These are phyloP conservation scores for Terrapene triunguis DNA, from an alignment of 2,113 vertebrate species.

Conservation along the genomic window DNA sequence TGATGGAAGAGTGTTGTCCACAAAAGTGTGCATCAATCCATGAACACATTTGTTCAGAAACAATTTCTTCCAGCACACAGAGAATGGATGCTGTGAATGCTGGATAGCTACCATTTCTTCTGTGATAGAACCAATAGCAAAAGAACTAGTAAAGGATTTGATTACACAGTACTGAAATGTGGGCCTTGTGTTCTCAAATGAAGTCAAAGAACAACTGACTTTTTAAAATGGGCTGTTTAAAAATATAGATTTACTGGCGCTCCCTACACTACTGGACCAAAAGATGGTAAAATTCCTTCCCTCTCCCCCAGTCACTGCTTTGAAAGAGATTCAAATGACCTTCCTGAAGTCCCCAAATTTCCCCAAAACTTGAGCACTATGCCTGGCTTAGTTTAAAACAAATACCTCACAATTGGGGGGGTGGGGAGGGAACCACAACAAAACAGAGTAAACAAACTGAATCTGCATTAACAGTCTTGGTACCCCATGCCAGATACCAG, in stretches of 20 bases:
- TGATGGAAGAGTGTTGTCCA: not conserved
- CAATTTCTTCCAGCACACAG: not conserved
- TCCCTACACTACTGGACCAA: not conserved
- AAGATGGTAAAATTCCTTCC: not conserved
- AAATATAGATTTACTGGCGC: not conserved
- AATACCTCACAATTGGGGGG: not conserved
- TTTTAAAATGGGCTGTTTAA: not conserved
- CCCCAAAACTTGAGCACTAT: not conserved
- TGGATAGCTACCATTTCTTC: not conserved
- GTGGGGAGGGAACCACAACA: not conserved
- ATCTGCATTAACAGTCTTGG: not conserved
- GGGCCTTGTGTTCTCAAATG: not conserved
- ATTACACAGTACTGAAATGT: not conserved
- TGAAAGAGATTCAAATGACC: not conserved
- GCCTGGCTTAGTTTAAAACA: not conserved
- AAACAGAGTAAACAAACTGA: not conserved
- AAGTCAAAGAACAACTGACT: not conserved
- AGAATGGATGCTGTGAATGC: not conserved
- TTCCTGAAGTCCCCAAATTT: not conserved
- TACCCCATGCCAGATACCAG: not conserved
- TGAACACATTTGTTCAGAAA: constrained; percentile 47
- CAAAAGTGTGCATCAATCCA: not conserved
- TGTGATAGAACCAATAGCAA: not conserved
- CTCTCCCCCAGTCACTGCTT: not conserved
- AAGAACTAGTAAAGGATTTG: not conserved